A percentile compares a stretch with the other conserved stretches of the same genome.
Evolutionary conservation across 2,797 vertebrate species (phyloP).

Genomic region (Brachyalestes nurse): DNA sequence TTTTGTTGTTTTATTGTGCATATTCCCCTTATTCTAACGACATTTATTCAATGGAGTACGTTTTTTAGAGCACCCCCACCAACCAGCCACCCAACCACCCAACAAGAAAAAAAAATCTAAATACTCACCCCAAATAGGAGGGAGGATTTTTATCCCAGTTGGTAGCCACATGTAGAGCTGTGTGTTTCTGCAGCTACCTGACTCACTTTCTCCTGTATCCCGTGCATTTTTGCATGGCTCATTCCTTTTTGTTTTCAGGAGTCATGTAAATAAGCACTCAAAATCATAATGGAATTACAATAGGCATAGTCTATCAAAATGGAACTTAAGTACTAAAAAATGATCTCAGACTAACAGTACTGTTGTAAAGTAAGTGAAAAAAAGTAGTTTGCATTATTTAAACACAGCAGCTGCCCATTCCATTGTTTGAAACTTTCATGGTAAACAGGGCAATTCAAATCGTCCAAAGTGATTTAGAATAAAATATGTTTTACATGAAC

Average conservation of each 20-base stretch:
- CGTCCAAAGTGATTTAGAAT: no score
- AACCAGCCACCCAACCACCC: neutral
- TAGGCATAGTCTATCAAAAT: no score
- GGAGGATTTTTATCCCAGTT: conserved; percentile 23
- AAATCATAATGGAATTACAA: no score
- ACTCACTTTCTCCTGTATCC: conserved; percentile 2
- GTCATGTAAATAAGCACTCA: neutral
- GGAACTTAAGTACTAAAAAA: no score
- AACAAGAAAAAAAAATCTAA: conserved; percentile 5
- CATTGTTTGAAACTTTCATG: no score
- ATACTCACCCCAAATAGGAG: conserved; percentile 33
- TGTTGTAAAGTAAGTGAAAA: no score
- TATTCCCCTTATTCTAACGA: conserved; percentile 68
- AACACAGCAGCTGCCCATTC: no score
- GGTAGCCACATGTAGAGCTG: conserved; percentile 31
- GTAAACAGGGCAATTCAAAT: no score
- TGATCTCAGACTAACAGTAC: no score
- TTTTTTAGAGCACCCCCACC: conserved; percentile 3
- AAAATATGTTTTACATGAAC: no score
- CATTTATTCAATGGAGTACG: conserved; percentile 58
- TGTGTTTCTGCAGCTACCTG: conserved; percentile 39
- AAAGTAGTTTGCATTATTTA: no score
- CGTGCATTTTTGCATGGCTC: neutral
- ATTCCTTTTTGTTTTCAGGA: neutral
- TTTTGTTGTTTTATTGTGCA: conserved; percentile 70